Evolutionary conservation across 1,140 invertebrate genomes (phyloP).

Genomic region (Uloborus diversus): DNA sequence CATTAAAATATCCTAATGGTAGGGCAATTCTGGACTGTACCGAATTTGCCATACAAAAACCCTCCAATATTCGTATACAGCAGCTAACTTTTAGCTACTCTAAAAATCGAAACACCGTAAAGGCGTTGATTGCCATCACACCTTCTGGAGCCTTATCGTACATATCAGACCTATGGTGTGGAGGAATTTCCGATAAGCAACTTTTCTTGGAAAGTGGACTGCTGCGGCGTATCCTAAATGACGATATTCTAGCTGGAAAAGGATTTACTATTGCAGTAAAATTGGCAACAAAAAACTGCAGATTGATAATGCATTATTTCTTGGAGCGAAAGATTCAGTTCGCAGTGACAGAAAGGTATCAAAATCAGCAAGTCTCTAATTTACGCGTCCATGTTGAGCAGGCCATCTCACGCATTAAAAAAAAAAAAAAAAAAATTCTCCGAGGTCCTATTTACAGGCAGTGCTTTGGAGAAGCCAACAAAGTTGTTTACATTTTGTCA

Average conservation of each 20-base stretch:
- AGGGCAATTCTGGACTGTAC: not conserved
- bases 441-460: not conserved
- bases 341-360: not conserved
- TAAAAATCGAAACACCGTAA: not conserved
- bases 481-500: not conserved
- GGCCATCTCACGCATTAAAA: not conserved
- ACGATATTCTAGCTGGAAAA: not conserved
- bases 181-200: not conserved
- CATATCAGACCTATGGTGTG: constrained; percentile 1
- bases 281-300: not conserved
- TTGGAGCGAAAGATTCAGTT: not conserved
- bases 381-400: not conserved
- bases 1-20: not conserved
- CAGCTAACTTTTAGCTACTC: not conserved
- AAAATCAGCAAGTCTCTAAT: not conserved
- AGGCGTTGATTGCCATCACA: not conserved
- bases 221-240: not conserved
- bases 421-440: too few relatives aligned
- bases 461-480: not conserved
- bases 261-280: not conserved
- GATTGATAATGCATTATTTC: not conserved
- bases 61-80: not conserved
- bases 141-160: not conserved
- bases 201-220: not conserved
- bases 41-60: not conserved